Conservation (phyloP, 2,113 vertebrate genomes). For the Eonycteris spelaea region DNA sequence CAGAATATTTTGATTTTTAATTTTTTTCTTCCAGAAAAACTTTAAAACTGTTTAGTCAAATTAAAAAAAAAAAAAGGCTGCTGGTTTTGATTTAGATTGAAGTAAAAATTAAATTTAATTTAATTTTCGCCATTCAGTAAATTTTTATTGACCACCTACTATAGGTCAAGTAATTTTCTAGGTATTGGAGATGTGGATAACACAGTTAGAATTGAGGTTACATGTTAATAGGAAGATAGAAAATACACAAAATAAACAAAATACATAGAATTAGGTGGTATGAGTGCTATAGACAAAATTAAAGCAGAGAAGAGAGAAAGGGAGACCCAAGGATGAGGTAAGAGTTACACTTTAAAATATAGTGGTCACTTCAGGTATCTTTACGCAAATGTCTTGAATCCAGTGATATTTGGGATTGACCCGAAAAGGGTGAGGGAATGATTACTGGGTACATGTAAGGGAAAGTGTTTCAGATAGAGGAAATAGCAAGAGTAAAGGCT, state of each 20-base stretch:
- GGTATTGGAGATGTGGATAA: neutral
- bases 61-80: neutral
- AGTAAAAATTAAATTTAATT: neutral
- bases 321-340: neutral
- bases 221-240: neutral
- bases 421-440: neutral
- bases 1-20: conserved; percentile 10
- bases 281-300: neutral
- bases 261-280: neutral
- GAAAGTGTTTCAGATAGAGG: neutral
- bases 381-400: neutral
- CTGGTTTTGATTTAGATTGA: conserved; percentile 24
- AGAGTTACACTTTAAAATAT: neutral
- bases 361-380: neutral
- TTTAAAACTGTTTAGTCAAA: conserved; percentile 2
- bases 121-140: neutral
- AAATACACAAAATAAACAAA: neutral
- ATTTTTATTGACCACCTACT: neutral
- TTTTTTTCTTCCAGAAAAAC: conserved; percentile 7
- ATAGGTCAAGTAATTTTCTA: neutral
- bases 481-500: neutral
- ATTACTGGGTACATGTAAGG: neutral
- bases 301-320: neutral
- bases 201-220: neutral
- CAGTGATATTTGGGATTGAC: neutral